A percentile compares a stretch with the other conserved stretches of the same genome.
Conservation (phyloP, 2,113 vertebrate genomes). For the Pterocles gutturalis region DNA sequence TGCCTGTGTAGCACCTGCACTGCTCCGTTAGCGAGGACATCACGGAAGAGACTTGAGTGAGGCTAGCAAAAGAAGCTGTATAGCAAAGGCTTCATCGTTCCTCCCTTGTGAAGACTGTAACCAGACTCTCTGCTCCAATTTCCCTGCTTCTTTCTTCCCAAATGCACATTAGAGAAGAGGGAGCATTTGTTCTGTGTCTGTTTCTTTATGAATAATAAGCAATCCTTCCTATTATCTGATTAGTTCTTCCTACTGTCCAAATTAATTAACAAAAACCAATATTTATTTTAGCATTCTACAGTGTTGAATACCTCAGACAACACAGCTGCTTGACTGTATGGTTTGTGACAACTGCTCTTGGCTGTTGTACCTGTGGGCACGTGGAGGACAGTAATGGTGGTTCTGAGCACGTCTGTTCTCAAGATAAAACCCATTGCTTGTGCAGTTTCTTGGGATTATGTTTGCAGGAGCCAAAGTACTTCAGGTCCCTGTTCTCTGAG, state of each 20-base stretch:
- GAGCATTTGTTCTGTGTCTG: conserved; percentile 1
- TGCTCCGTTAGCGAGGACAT: rapidly evolving
- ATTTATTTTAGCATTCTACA: background rate
- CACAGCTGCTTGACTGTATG: background rate
- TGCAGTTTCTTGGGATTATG: background rate
- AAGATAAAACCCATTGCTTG: background rate
- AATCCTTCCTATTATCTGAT: background rate
- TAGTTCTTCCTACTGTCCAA: background rate
- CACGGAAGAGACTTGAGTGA: background rate
- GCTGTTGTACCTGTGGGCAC: background rate
- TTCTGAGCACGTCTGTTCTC: background rate
- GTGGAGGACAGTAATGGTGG: background rate
- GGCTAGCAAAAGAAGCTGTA: background rate
- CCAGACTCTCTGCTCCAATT: background rate
- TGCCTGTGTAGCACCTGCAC: background rate
- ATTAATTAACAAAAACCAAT: background rate
- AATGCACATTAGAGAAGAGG: background rate
- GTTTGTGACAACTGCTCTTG: background rate
- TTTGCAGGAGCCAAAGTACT: conserved; percentile 2
- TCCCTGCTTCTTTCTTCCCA: background rate
- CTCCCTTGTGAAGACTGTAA: background rate
- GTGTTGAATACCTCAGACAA: background rate
- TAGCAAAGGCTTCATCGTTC: background rate
- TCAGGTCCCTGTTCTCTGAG: background rate
- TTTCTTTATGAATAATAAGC: conserved; percentile 6